Evolutionary conservation across 1,140 invertebrate genomes (phyloP).

Genomic region (Ceratosolen fusciceps): DNA sequence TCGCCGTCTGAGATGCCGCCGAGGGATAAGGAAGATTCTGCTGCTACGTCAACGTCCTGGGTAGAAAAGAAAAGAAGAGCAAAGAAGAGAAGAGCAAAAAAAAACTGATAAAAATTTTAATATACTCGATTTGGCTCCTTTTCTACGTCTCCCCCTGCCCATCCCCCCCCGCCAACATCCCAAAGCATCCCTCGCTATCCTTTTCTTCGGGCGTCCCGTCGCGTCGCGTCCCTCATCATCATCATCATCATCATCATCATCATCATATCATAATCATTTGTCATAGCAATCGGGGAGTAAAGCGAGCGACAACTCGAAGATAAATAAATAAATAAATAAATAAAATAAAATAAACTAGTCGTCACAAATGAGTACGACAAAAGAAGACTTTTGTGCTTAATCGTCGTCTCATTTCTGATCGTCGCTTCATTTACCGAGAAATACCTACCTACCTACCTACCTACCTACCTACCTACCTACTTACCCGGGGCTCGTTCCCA

Average conservation of each 20-base stretch:
- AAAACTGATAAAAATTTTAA: constrained; percentile 2
- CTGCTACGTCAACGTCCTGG: background rate
- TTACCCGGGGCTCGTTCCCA: no score
- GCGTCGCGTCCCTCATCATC: background rate
- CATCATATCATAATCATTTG: no score
- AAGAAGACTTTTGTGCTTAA: constrained; percentile 20
- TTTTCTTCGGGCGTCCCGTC: background rate
- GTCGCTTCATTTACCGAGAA: background rate
- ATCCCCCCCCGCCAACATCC: no score
- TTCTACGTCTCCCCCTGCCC: background rate
- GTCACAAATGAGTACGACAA: constrained; percentile 16
- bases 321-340: no score
- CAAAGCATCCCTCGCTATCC: background rate
- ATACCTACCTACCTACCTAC: no score
- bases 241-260: background rate
- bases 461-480: no score
- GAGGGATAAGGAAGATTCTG: background rate
- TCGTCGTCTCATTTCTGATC: constrained; percentile 21
- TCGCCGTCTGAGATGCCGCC: background rate
- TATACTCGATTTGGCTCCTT: background rate
- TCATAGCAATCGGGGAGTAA: no score
- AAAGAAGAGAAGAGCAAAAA: background rate
- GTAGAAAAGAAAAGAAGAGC: background rate
- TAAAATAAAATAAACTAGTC: no score
- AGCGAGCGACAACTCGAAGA: background rate